Conservation (phyloP, 2,888 invertebrate genomes). For the Polyploca ridens region DNA sequence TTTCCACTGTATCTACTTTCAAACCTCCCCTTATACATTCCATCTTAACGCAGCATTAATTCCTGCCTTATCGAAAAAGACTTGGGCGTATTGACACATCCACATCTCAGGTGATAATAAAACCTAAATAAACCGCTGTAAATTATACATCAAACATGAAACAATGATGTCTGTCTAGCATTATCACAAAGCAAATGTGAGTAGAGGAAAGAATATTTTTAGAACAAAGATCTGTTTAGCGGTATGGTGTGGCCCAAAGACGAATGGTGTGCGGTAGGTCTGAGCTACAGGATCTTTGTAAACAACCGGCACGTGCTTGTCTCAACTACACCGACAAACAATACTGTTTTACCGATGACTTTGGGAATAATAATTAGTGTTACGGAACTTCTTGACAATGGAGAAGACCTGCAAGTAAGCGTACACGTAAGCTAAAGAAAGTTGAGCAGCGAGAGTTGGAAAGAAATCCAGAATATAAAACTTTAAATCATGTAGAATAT, state of each 20-base stretch:
- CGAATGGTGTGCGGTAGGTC: slow-evolving; percentile 65
- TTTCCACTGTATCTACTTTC: too few species aligned
- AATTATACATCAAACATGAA: slow-evolving; percentile 38
- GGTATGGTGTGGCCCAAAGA: slow-evolving; percentile 19
- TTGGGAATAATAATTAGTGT: slow-evolving; percentile 19
- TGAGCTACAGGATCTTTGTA: slow-evolving; percentile 54
- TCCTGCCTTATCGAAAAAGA: background rate
- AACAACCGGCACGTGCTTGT: slow-evolving; percentile 61
- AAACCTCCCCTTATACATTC: too few species aligned
- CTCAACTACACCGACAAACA: slow-evolving; percentile 54
- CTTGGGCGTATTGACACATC: slow-evolving; percentile 5
- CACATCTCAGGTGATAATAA: slow-evolving; percentile 10
- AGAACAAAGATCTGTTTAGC: slow-evolving; percentile 34
- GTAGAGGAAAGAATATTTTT: slow-evolving; percentile 33
- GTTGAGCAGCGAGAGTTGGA: too few species aligned
- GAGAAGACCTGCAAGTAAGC: background rate
- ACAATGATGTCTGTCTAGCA: slow-evolving; percentile 46
- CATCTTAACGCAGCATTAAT: background rate
- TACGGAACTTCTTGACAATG: slow-evolving; percentile 1
- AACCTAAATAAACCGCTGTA: slow-evolving; percentile 27
- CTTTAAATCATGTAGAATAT: background rate
- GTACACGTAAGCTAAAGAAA: background rate
- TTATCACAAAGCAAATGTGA: slow-evolving; percentile 51
- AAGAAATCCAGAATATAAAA: too few species aligned
- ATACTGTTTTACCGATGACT: slow-evolving; percentile 39